These are phyloP conservation scores for Tauraco hartlaubi DNA, from an alignment of 2,797 vertebrate species.

Conservation along the genomic window DNA sequence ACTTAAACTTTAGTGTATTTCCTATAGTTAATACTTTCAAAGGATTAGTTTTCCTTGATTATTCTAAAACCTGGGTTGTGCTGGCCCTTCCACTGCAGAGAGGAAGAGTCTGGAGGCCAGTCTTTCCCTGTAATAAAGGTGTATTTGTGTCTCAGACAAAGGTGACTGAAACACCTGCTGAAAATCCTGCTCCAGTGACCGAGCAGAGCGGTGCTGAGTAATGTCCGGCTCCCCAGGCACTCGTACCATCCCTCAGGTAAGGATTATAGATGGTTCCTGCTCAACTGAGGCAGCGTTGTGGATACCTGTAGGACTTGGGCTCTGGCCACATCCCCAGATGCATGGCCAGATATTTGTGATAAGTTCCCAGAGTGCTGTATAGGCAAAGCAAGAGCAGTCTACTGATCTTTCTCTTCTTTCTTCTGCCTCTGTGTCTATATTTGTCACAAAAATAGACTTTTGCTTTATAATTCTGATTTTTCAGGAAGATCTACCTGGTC, in stretches of 20 bases:
- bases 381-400: neutral
- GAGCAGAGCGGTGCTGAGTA: conserved; percentile 81
- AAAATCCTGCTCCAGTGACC: conserved; percentile 77
- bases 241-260: conserved; percentile 74
- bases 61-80: neutral
- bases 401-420: neutral
- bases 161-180: conserved; percentile 77
- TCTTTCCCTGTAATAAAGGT: neutral
- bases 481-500: neutral
- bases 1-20: neutral
- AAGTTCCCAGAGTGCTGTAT: neutral
- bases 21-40: neutral
- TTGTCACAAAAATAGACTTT: neutral
- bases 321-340: neutral
- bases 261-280: neutral
- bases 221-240: conserved; percentile 69
- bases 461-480: neutral
- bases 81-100: neutral
- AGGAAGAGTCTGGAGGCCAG: neutral
- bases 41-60: neutral
- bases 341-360: neutral
- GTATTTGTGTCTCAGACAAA: conserved; percentile 66
- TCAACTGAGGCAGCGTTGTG: neutral
- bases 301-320: neutral
- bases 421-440: neutral